These are phyloP conservation scores for Timandra comae DNA, from an alignment of 2,888 invertebrate genomes.

Conservation along the genomic window DNA sequence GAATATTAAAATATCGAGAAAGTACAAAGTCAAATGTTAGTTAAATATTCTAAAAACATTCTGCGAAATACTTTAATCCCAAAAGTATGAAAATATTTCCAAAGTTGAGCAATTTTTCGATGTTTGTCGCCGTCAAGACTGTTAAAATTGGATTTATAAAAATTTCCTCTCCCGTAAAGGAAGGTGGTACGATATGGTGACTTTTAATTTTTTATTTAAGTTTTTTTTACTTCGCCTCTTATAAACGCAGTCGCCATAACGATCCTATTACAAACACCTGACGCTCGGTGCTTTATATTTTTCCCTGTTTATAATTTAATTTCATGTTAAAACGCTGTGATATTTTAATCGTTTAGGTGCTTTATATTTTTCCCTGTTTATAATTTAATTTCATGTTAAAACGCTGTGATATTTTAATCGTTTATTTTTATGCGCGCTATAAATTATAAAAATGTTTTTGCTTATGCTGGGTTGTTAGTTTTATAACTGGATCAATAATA, in stretches of 20 bases:
- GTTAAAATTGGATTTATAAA: constrained; percentile 46
- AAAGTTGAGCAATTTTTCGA: constrained; percentile 24
- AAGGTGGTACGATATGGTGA: constrained; percentile 42
- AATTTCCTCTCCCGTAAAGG: constrained; percentile 24
- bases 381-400: neutral
- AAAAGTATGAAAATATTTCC: constrained; percentile 10
- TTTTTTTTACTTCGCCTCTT: constrained; percentile 28
- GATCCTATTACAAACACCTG: constrained; percentile 33
- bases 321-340: neutral
- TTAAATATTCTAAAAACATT: neutral
- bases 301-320: constrained; percentile 4
- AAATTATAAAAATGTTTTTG: no score
- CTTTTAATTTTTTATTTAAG: constrained; percentile 42
- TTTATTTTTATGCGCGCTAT: no score
- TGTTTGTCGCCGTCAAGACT: constrained; percentile 25
- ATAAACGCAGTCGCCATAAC: constrained; percentile 31
- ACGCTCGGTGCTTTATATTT: constrained; percentile 19
- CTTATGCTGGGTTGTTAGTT: no score
- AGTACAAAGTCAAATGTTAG: constrained; percentile 7
- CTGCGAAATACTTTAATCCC: neutral
- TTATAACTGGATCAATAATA: no score
- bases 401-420: neutral
- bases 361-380: constrained; percentile 16
- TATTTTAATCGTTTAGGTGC: neutral
- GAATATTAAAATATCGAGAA: constrained; percentile 5